Evolutionary conservation across 2,888 invertebrate species (phyloP), one percentile per base, ranked within the genome.

Genomic region (Schizotus pectinicornis): DNA sequence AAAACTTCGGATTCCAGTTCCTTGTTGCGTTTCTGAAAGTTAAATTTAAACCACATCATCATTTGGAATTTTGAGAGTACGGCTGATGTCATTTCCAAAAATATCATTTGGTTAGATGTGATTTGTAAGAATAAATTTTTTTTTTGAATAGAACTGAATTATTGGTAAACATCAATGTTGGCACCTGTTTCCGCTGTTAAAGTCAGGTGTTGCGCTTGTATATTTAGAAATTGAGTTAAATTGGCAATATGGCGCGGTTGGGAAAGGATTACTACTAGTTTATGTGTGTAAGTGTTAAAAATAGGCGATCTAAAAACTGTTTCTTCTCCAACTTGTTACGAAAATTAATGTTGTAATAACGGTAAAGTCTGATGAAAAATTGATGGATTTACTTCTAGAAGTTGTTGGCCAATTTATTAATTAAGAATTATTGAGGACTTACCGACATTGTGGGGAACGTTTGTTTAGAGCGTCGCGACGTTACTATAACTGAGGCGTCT

Each of bases 1-100:
- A 98, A 83, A 50, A 97, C 90, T 81, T 98, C 96, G 47, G 85
- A 84, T 82, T 95, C 94, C 76, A 94, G 89, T 82, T 94, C 93
- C 88, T 94, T 94, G 81, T 92, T 92, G 70, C 94, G 89, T 72
- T 76, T 77, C 78, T 79, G 52, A 6, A 71, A 68, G 35, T 8
- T 11, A 22, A 51, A 56, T 61, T 56, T 61, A 56, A 62, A 59
- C 59, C n/a, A n/a, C n/a, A n/a, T n/a, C n/a, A 54, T 42, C 50
- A 50, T 57, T 35, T n/a, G n/a, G n/a, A n/a, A 61, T 59, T 57
- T 47, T 45, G 37, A 37, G 48, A 46, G 42, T 48, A 55, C 38
- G 36, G 38, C 35, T 12, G 49, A 59, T 49, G 56, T 73, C 74
- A 73, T 64, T 68, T 67, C 73, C 71, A 51, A 71, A 73, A 74